Conservation (phyloP, 2,888 invertebrate genomes). For the Syrphus vitripennis region DNA sequence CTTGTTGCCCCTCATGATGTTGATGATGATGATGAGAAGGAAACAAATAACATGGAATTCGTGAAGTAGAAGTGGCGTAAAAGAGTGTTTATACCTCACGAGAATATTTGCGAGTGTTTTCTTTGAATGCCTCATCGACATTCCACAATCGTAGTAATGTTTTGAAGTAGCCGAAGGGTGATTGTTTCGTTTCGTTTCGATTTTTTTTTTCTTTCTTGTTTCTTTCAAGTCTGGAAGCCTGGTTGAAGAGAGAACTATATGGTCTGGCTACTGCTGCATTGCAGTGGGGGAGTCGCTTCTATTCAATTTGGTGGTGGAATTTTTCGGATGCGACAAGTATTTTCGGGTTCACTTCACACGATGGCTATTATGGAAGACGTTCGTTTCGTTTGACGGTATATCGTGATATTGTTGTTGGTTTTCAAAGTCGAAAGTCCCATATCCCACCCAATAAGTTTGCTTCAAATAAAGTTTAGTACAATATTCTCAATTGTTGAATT, state of each 20-base stretch:
- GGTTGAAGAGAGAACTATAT: conserved; percentile 5
- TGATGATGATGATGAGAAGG: conserved; percentile 4
- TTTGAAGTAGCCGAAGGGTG: conserved; percentile 41
- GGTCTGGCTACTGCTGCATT: conserved; percentile 49
- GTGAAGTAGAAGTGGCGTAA: conserved; percentile 45
- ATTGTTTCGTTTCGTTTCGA: conserved; percentile 16
- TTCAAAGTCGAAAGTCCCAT: conserved; percentile 30
- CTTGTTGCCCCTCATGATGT: background rate
- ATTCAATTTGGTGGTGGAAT: background rate
- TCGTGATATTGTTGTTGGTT: conserved; percentile 4
- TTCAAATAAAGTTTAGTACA: conserved; percentile 19
- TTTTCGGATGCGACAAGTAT: conserved; percentile 38
- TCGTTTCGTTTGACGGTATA: background rate
- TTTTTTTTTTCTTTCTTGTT: background rate
- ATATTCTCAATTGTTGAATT: conserved; percentile 38
- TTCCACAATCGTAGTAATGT: conserved; percentile 43
- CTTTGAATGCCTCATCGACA: conserved; percentile 58
- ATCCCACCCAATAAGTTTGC: conserved; percentile 23
- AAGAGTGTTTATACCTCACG: conserved; percentile 34
- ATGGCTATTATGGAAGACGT: conserved; percentile 1
- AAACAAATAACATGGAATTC: conserved; percentile 52
- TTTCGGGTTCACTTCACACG: conserved; percentile 64
- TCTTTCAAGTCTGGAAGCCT: conserved; percentile 51
- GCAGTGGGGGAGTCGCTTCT: conserved; percentile 31
- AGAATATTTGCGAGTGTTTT: conserved; percentile 44